These are phyloP conservation scores for Zeugodacus cucurbitae DNA, from an alignment of 1,140 invertebrate genomes.

Conservation along the genomic window DNA sequence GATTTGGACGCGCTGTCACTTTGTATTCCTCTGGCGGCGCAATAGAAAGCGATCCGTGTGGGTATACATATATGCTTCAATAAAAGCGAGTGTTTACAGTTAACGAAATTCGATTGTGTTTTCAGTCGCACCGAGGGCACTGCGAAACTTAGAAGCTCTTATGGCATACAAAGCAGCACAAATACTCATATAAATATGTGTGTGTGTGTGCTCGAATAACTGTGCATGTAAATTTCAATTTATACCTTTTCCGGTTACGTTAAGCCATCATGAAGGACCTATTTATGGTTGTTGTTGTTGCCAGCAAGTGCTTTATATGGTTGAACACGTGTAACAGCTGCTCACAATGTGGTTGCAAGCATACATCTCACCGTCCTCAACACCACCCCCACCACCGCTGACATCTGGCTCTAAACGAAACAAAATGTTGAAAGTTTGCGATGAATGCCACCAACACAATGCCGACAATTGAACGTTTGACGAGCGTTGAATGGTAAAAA, in stretches of 20 bases:
- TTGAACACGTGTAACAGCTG: conserved; percentile 33
- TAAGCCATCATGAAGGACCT: background rate
- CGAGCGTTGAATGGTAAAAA: conserved; percentile 19
- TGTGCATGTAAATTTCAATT: conserved; percentile 15
- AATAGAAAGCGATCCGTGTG: background rate
- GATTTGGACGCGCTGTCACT: background rate
- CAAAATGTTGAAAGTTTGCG: background rate
- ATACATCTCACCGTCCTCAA: too few species aligned
- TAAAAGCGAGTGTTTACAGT: background rate
- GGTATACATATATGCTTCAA: too few species aligned
- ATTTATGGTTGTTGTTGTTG: background rate
- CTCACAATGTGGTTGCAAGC: background rate
- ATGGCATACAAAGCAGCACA: background rate
- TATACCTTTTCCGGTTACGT: conserved; percentile 21
- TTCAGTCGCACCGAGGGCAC: background rate
- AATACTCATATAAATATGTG: background rate
- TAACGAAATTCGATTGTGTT: background rate
- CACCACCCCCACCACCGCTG: background rate
- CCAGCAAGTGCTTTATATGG: background rate
- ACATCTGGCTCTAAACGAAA: background rate
- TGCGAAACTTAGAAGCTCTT: background rate
- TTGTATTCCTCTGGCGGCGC: too few species aligned
- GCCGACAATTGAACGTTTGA: background rate
- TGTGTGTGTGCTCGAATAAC: background rate
- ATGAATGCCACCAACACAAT: background rate